phyloP scores from a whole-genome alignment of 2,888 invertebrate genomes.

The Aplocera efformata region DNA sequence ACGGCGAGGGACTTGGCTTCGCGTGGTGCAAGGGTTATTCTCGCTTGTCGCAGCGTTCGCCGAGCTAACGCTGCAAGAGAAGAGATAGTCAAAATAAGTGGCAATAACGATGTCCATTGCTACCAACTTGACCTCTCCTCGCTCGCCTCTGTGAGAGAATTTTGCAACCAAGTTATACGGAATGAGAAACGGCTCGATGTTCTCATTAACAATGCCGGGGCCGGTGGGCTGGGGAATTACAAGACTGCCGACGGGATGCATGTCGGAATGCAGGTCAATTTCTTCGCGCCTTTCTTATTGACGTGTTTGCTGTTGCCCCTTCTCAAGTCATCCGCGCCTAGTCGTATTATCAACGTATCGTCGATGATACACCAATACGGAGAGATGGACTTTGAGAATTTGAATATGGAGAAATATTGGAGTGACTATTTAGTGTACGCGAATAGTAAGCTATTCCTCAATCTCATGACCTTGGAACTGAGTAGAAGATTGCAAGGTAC shows the following conservation, averaged over 20 bases:
- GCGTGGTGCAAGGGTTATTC: constrained; percentile 73
- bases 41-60: constrained; percentile 70
- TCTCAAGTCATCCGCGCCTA: constrained; percentile 79
- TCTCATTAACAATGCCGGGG: constrained; percentile 82
- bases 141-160: constrained; percentile 73
- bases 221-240: constrained; percentile 66
- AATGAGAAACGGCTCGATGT: constrained; percentile 76
- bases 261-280: constrained; percentile 85
- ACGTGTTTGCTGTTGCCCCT: constrained; percentile 80
- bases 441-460: constrained; percentile 82
- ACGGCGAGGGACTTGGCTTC: constrained; percentile 74
- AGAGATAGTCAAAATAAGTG: constrained; percentile 58
- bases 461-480: constrained; percentile 83
- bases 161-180: constrained; percentile 76
- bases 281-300: constrained; percentile 86
- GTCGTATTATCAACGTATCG: constrained; percentile 83
- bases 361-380: constrained; percentile 79
- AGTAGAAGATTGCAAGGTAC: constrained; percentile 78
- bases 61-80: constrained; percentile 59
- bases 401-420: constrained; percentile 76
- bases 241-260: constrained; percentile 84
- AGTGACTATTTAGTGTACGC: constrained; percentile 71
- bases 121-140: constrained; percentile 67
- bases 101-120: constrained; percentile 57
- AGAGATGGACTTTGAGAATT: constrained; percentile 65